Conservation (phyloP, 1,140 invertebrate species). For the Calephelis nemesis region DNA sequence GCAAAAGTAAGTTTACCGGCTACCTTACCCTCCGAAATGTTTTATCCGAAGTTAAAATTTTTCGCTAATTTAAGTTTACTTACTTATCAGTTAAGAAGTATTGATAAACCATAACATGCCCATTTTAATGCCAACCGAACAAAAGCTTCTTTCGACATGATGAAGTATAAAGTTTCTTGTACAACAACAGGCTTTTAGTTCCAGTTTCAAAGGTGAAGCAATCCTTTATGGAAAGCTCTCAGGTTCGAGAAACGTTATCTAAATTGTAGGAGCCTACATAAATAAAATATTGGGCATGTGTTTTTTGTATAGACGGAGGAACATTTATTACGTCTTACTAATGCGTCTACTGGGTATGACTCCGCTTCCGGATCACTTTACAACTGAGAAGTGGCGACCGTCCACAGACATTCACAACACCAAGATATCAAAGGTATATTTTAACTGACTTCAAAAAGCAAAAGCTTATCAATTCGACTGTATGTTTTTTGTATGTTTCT, state of each 20-base stretch:
- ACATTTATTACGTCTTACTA: background rate
- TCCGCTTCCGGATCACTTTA: too few species aligned
- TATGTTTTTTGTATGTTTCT: too few species aligned
- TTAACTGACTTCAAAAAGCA: too few species aligned
- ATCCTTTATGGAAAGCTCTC: constrained; percentile 73
- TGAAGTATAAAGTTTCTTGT: constrained; percentile 58
- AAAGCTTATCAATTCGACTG: too few species aligned
- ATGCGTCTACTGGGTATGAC: too few species aligned
- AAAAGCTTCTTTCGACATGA: constrained; percentile 18
- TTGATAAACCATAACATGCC: constrained; percentile 1
- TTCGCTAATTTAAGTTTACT: too few species aligned
- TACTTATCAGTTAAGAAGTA: background rate
- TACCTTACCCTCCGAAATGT: too few species aligned
- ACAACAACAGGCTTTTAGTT: constrained; percentile 62
- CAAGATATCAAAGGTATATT: too few species aligned
- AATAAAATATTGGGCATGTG: constrained; percentile 69
- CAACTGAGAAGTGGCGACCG: too few species aligned
- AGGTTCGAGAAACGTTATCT: constrained; percentile 66
- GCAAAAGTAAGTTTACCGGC: too few species aligned
- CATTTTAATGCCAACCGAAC: constrained; percentile 1
- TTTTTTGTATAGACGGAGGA: constrained; percentile 32
- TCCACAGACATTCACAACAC: too few species aligned
- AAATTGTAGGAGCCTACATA: constrained; percentile 69
- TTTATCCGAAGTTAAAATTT: too few species aligned
- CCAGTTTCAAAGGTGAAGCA: constrained; percentile 53